Conservation (phyloP, 2,113 vertebrate genomes). For the Myxocyprinus asiaticus region DNA sequence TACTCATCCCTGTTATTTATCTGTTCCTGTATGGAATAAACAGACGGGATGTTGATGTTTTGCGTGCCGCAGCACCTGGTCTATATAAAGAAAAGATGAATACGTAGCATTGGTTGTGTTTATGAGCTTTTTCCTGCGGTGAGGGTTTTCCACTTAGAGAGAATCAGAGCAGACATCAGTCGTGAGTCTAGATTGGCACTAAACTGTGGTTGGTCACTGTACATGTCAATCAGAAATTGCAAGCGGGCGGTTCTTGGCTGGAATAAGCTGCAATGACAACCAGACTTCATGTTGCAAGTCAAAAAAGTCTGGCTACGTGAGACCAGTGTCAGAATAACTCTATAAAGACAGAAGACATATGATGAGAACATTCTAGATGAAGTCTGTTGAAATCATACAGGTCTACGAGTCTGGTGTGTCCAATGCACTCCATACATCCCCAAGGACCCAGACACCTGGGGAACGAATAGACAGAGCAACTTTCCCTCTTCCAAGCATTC, state of each 20-base stretch:
- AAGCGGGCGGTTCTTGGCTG: no score
- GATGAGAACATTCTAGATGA: neutral
- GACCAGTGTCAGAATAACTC: slow-evolving; percentile 1
- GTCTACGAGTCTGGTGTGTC: neutral
- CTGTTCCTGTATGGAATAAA: neutral
- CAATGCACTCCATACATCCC: neutral
- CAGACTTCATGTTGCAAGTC: no score
- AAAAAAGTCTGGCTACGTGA: no score
- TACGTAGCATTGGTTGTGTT: no score
- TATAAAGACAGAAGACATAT: neutral
- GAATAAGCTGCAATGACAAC: no score
- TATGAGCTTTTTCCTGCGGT: no score
- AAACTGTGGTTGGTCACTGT: no score
- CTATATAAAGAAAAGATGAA: neutral
- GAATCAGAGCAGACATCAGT: no score
- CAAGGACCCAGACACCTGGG: neutral
- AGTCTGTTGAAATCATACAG: neutral
- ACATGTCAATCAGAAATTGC: no score
- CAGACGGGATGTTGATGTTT: neutral
- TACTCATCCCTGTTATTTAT: neutral
- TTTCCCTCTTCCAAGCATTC: slow-evolving; percentile 6
- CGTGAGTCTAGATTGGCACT: no score
- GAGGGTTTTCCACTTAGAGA: no score
- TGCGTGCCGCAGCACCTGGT: neutral
- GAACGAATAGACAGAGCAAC: slow-evolving; percentile 3